These are phyloP conservation scores for Bagarius yarrelli DNA, from an alignment of 2,113 vertebrate genomes.

Conservation along the genomic window DNA sequence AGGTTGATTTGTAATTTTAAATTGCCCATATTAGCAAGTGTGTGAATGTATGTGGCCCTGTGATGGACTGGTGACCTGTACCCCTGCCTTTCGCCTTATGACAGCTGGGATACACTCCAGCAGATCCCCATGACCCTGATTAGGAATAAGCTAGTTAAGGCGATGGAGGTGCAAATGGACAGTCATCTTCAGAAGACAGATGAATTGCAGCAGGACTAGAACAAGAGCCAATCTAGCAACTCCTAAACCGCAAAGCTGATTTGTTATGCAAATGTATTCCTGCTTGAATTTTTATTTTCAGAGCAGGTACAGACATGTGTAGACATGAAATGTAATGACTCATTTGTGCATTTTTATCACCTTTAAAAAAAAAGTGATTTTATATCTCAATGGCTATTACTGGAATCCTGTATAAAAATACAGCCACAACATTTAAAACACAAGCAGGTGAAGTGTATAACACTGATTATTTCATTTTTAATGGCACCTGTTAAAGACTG, in stretches of 20 bases:
- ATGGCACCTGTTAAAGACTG: no score
- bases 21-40: no score
- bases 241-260: conserved; percentile 35
- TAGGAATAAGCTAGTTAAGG: no score
- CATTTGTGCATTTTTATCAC: conserved; percentile 22
- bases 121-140: no score
- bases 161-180: neutral
- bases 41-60: no score
- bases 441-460: no score
- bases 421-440: no score
- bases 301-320: conserved; percentile 25
- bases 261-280: conserved; percentile 45
- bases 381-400: neutral
- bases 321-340: conserved; percentile 23
- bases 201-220: conserved; percentile 38
- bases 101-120: no score
- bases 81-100: no score
- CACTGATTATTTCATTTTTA: no score
- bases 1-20: no score
- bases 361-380: neutral
- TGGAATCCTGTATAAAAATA: neutral
- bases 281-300: conserved; percentile 32
- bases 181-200: conserved; percentile 15
- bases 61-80: no score
- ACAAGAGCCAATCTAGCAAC: conserved; percentile 32